Base-by-base conservation (phyloP, 2,888 invertebrate genomes). In the Parasteatoda lunata region DNA sequence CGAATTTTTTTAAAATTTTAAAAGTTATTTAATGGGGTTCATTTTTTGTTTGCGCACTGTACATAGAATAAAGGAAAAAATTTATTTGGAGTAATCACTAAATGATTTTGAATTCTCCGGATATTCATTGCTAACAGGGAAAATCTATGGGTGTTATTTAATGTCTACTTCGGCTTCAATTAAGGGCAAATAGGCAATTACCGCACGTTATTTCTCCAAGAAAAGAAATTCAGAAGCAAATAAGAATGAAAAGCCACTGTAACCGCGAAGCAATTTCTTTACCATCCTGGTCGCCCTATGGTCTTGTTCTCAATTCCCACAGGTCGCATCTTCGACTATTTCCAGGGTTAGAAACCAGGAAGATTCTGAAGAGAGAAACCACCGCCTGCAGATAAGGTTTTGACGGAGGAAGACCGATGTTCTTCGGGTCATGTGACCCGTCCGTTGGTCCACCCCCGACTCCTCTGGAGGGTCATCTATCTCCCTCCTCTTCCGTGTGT, bases 331-430 rank as follows among this genome's bases (percentile, higher is more conserved):
- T 77, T 13, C 54, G 77, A 76, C 75, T 75, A 69, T 70, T 48
- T n/a, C 8, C 70, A 45, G 59, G 48, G 59, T 6, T 54, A 70
- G 69, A 15, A 49, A 49, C 78, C 11, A 49, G 65, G 64, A 48
- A 5, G 45, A n/a, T n/a, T 47, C 5, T 45, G 76, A 76, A 65
- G 59, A 70, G 65, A 72, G 15, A 71, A 71, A 72, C 77, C 80
- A 45, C 78, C 48, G 64, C 48, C 66, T 8, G 73, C 48, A 76
- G 83, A 84, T 78, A 85, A 79, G 75, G 75, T 59, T 80, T 59
- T 85, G 85, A 85, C 85, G 79, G 85, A 85, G 65, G 79, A 85
- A 85, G 85, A 85, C 85, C 85, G 85, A 85, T 85, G 85, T 79
- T 76, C 72, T 51, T 45, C 71, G 72, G 66, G 79, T 77, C 77